phyloP scores from a whole-genome alignment of 2,888 invertebrate species.

The Acleris literana region DNA sequence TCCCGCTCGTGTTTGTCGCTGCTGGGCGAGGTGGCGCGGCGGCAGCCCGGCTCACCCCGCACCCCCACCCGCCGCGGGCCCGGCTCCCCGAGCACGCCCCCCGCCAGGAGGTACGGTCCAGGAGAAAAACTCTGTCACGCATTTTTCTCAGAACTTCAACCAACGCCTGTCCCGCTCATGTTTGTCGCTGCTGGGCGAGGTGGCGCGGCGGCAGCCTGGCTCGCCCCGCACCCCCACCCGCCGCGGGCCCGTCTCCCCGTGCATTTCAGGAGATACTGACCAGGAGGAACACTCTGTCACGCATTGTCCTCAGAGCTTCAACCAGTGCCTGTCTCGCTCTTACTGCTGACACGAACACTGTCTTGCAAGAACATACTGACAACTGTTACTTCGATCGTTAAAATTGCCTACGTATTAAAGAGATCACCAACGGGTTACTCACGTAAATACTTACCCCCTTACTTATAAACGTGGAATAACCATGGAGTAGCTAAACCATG shows the following conservation, averaged over 20 bases:
- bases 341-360: no score
- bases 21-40: constrained; percentile 72
- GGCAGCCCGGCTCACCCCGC: constrained; percentile 54
- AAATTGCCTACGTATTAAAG: no score
- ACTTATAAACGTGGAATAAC: no score
- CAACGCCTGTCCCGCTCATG: constrained; percentile 78
- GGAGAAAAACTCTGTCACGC: no score
- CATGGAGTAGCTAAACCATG: no score
- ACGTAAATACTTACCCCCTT: no score
- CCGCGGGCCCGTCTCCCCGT: constrained; percentile 53
- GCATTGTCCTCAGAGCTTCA: no score
- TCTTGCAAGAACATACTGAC: no score
- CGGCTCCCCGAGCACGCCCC: constrained; percentile 58
- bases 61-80: constrained; percentile 48
- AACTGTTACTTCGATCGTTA: no score
- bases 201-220: constrained; percentile 65
- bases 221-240: constrained; percentile 46
- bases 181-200: constrained; percentile 73
- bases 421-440: no score
- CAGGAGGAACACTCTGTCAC: no score
- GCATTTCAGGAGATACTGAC: constrained; percentile 52
- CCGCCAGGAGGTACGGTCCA: constrained; percentile 50
- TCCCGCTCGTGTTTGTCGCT: constrained; percentile 76
- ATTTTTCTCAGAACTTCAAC: constrained; percentile 73
- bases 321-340: no score